phyloP scores from a whole-genome alignment of 2,113 vertebrate genomes.

The Plecturocebus donacophilus region DNA sequence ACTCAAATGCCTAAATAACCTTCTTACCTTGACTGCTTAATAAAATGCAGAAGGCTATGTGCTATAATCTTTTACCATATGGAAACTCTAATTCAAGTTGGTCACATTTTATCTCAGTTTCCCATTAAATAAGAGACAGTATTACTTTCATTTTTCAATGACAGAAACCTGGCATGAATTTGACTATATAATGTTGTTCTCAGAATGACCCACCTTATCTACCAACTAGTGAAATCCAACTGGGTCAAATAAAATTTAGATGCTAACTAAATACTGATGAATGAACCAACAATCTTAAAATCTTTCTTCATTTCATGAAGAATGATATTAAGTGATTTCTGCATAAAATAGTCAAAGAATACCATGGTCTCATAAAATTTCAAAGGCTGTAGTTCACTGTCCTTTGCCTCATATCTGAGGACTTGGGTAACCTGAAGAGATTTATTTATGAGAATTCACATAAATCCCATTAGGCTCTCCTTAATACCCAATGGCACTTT shows the following conservation, averaged over 20 bases:
- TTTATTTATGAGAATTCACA: conserved; percentile 61
- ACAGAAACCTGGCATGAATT: neutral
- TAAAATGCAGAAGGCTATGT: conserved; percentile 10
- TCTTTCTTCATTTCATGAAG: neutral
- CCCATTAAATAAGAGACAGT: conserved; percentile 19
- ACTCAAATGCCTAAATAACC: neutral
- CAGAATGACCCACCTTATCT: neutral
- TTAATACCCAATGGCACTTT: conserved; percentile 49
- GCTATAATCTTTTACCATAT: conserved; percentile 35
- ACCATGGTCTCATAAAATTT: neutral
- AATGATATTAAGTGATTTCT: neutral
- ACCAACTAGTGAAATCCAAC: neutral
- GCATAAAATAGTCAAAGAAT: neutral
- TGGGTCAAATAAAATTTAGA: neutral
- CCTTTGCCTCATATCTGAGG: neutral
- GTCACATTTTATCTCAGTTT: conserved; percentile 2
- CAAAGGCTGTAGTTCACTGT: neutral
- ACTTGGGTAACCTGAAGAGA: neutral
- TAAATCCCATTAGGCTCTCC: conserved; percentile 59
- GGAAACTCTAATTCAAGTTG: conserved; percentile 40
- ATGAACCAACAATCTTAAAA: neutral
- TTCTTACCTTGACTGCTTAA: conserved; percentile 42
- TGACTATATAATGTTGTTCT: neutral
- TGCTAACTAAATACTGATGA: neutral
- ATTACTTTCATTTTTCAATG: conserved; percentile 41